Evolutionary conservation across 2,888 invertebrate species (phyloP), one percentile per base, ranked within the genome.

Genomic region (Phortica okadai): DNA sequence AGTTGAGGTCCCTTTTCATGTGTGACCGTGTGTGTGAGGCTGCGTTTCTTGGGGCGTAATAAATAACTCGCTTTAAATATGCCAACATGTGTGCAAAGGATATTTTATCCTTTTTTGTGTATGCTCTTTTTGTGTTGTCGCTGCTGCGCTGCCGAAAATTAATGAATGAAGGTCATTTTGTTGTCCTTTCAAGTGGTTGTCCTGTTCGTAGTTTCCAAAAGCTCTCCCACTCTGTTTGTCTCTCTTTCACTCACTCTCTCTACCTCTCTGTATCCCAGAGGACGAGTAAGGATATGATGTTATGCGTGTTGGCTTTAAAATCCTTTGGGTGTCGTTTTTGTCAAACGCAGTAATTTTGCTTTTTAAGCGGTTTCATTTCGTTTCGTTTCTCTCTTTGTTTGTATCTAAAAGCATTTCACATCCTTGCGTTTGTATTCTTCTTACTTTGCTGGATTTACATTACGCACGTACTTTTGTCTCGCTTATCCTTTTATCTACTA

Each of bases 271-370:
- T 21, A 21, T 21, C 21, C 21, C 21, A 21, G 14, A 50, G 50
- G 50, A 50, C 50, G 14, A 5, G 50, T 14, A 11, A 50, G 50
- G 6, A 50, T 50, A 50, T 50, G 50, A 8, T 50, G 50, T 50
- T 50, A 50, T 50, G 33, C 62, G 10, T 62, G 62, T 62, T 25
- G 6, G 25, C 62, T 1, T 14, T 76, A 74, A 77, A 82, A 82
- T 82, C 85, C 82, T 81, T 82, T 79, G 78, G 81, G 81, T 79
- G 77, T 79, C 73, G 77, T 78, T 76, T 79, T 76, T 77, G 74
- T 74, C 77, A 77, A 80, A 78, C 79, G 80, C 77, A 72, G 78
- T 72, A 78, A 79, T 75, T 79, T 76, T 79, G 73, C 75, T 78
- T 78, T 77, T 82, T 77, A 84, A 86, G 80, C 80, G 79, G 64